Evolutionary conservation across 2,888 invertebrate genomes (phyloP).

Genomic region (Folsomia manolachei): DNA sequence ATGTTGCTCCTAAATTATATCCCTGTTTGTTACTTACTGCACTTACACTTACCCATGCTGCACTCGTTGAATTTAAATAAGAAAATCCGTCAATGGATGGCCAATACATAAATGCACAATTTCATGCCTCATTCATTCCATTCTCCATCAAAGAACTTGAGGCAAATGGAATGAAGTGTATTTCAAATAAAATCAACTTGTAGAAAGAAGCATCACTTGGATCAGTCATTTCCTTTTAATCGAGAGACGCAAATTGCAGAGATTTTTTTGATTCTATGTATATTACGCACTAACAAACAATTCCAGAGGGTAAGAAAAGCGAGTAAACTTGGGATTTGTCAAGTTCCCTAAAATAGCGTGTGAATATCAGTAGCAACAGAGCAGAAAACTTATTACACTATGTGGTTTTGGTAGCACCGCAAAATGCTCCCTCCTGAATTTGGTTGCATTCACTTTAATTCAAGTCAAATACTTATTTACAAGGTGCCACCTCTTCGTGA

Average conservation of each 20-base stretch:
- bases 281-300: neutral
- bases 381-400: neutral
- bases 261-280: neutral
- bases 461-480: no score
- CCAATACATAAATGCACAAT: neutral
- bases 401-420: neutral
- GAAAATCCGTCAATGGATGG: neutral
- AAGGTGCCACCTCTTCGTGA: no score
- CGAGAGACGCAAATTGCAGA: no score
- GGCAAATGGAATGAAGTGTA: neutral
- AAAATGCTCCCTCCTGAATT: neutral
- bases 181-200: neutral
- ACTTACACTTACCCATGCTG: neutral
- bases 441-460: neutral
- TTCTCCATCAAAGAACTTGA: neutral
- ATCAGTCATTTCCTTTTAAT: no score
- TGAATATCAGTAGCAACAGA: neutral
- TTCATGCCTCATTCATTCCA: neutral
- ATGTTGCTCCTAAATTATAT: no score
- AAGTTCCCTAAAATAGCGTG: neutral
- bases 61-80: neutral
- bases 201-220: no score
- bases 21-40: no score
- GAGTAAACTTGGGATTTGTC: neutral
- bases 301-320: neutral